Evolutionary conservation across 2,888 invertebrate species (phyloP).

Genomic region (Dioctria linearis): DNA sequence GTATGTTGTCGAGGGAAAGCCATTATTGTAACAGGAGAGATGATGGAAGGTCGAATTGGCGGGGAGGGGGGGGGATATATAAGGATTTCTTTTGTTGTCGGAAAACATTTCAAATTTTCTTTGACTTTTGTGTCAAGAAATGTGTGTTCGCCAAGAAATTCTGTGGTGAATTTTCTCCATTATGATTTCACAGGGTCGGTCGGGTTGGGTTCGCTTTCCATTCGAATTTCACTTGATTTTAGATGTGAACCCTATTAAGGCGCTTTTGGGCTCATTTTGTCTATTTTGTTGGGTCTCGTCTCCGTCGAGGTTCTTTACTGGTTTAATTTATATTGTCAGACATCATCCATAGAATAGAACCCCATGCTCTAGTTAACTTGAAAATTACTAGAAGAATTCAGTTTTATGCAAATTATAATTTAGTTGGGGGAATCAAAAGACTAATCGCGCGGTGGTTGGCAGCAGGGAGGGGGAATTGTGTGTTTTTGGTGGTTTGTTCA

Average conservation of each 20-base stretch:
- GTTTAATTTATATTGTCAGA: conserved; percentile 20
- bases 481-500: too few relatives aligned
- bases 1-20: conserved; percentile 20
- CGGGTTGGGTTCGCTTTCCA: too few relatives aligned
- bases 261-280: neutral
- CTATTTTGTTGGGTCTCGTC: neutral
- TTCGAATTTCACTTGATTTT: conserved; percentile 21
- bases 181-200: too few relatives aligned
- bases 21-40: conserved; percentile 7
- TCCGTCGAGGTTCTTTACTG: neutral
- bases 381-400: too few relatives aligned
- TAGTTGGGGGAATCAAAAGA: too few relatives aligned
- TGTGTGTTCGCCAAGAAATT: too few relatives aligned
- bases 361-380: too few relatives aligned
- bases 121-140: neutral
- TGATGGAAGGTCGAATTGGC: neutral
- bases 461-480: too few relatives aligned
- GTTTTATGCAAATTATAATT: too few relatives aligned
- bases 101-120: conserved; percentile 23
- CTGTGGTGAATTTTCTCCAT: too few relatives aligned
- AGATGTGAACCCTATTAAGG: neutral
- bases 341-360: neutral
- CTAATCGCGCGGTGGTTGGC: too few relatives aligned
- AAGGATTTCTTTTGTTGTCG: conserved; percentile 25
- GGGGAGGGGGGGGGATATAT: too few relatives aligned